Evolutionary conservation across 2,113 vertebrate genomes (phyloP).

Genomic region (Rhea pennata): DNA sequence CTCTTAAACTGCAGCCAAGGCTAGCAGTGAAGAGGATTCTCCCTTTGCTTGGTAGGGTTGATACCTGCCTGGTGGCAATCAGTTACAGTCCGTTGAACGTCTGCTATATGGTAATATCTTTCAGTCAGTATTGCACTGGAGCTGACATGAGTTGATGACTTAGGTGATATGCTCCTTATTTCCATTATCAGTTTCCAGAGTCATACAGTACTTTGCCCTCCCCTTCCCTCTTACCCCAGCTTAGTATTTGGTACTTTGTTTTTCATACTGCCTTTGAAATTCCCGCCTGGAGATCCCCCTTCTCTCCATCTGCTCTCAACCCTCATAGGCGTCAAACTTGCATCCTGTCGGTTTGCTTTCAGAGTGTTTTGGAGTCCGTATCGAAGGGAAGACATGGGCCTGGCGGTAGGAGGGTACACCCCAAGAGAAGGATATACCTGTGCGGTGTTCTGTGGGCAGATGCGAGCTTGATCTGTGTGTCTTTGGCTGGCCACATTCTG

Average conservation of each 20-base stretch:
- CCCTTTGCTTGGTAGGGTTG: fast-evolving
- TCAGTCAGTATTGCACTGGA: not conserved
- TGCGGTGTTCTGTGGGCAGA: fast-evolving
- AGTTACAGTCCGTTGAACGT: not conserved
- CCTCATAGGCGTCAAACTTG: not conserved
- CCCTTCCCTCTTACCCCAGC: not conserved
- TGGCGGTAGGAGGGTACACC: not conserved
- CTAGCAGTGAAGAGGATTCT: not conserved
- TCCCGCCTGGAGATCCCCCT: not conserved
- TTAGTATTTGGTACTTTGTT: not conserved
- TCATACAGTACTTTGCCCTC: not conserved
- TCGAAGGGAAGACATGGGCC: not conserved
- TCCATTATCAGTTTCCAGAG: not conserved
- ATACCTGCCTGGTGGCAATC: too few species aligned
- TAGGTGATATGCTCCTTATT: not conserved
- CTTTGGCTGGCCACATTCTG: not conserved
- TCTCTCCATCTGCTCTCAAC: not conserved
- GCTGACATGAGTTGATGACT: not conserved
- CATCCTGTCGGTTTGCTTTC: not conserved
- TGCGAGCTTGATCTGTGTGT: not conserved
- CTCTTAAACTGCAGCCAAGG: not conserved
- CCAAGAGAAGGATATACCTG: not conserved
- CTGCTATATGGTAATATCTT: not conserved
- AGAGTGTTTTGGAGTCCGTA: not conserved
- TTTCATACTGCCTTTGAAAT: not conserved